Evolutionary conservation across 2,113 vertebrate genomes (phyloP), one percentile per base, ranked within the genome.

Genomic region (Boulengeromyrus knoepffleri): DNA sequence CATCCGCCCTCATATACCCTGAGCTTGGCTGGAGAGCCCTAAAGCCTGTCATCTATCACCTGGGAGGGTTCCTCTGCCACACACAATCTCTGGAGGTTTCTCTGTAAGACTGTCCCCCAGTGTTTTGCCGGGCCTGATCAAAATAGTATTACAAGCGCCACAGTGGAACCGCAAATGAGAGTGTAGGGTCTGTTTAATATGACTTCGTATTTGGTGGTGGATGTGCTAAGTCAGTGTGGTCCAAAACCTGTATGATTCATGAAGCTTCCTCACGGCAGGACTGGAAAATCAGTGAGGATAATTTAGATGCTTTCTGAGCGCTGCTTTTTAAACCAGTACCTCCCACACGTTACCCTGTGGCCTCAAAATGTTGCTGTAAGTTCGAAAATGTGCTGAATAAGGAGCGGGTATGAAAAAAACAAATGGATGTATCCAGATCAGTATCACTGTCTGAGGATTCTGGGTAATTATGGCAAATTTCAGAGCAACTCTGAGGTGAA

Each of bases 1-100:
- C 90, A 12, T 53, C n/a, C 74, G 74, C 21, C 90, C 92, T 56
- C 90, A 58, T 92, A 91, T 93, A 92, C 91, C 90, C 85, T 91
- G 70, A 88, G 42, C 47, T 62, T 84, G 47, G 62, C 85, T 47
- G 27, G 2, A 45, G 89, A 83, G 15, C 42, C 58, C 4, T 50
- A 15, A 86, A 52, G 88, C 86, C 88, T 58, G 85, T 88, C 88
- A 87, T 58, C 90, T 91, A 89, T 86, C 89, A 87, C 58, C 91
- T 91, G 89, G 77, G 91, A 87, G 92, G 45, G 39, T 49, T 77
- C 56, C 19, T 9, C 45, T 85, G 36, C 19, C 9, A 50, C 77
- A 19, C 31, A 45, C 36, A 45, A 24, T 85, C 39, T 47, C 83
- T 5, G 45, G 45, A 15, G 17, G 13, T 17, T 80, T 80, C 15